Evolutionary conservation across 1,140 invertebrate species (phyloP), one percentile per base, ranked within the genome.

Genomic region (Habropoda laboriosa): DNA sequence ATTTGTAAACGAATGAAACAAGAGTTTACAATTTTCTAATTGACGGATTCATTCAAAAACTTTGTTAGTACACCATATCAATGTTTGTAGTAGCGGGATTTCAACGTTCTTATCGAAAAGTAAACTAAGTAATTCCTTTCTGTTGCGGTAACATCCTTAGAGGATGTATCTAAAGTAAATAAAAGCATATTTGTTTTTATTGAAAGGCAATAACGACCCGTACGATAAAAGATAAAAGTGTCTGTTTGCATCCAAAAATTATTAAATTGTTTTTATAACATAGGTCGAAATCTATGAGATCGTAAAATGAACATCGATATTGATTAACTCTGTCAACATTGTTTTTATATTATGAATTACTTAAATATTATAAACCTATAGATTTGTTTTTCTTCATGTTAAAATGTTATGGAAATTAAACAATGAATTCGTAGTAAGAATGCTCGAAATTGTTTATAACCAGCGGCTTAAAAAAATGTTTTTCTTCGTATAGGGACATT

Each of bases 121-220:
- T 40, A 40, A 74, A 51, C 24, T 21, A 35, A n/a, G n/a, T n/a
- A n/a, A n/a, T 51, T 40, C 1, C 0, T 21, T 35, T 61, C 18
- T 35, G 0, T 1, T 49, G 18, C n/a, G 49, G 24, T 35, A 64
- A 32, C 18, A 55, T 51, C 10, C 18, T 51, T 74, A 63, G 55
- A 30, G 12, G 21, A 49, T n/a, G n/a, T 40, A 74, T 64, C 24
- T 51, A 40, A 51, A 51, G 35, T 18, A 74, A 63, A 74, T 45
- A 74, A 74, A 74, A 58, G 42, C 38, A 74, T 49, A 12, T 64
- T 61, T 73, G 71, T 38, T 63, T 73, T 63, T 73, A 30, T 74
- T 27, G 57, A 35, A 73, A 73, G 42, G 30, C 71, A 73, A 49
- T 73, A n/a, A 30, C 47, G n/a, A 51, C 35, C 40, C 5, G 30